Conservation (phyloP, 2,113 vertebrate genomes). For the Lamprologus lemairii region DNA sequence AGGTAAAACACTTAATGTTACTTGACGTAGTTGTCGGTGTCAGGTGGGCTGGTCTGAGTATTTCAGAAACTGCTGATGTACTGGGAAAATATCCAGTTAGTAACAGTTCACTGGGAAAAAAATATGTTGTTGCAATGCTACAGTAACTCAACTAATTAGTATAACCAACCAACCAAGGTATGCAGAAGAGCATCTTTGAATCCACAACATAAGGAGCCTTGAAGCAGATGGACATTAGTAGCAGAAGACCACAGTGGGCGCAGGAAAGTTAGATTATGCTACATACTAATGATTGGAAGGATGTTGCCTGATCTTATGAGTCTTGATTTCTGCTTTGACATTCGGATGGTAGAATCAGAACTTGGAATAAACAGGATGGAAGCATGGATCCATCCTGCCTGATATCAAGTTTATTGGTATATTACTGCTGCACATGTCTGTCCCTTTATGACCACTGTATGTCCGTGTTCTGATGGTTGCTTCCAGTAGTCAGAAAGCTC, state of each 20-base stretch:
- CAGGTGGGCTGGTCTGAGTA: neutral
- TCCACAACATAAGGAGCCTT: neutral
- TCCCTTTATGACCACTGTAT: neutral
- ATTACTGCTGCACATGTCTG: neutral
- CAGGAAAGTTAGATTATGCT: neutral
- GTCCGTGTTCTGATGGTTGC: neutral
- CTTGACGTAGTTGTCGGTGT: neutral
- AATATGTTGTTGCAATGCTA: neutral
- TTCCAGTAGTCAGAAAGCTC: neutral
- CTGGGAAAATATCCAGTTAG: neutral
- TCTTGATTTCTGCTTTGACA: neutral
- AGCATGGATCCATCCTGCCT: neutral
- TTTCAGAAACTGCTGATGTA: neutral
- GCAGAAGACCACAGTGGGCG: neutral
- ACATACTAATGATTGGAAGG: neutral
- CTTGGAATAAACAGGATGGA: neutral
- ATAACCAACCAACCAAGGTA: neutral
- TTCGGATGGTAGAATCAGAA: neutral
- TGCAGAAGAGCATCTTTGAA: neutral
- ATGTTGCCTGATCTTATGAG: neutral
- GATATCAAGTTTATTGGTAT: neutral
- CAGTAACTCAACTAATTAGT: neutral
- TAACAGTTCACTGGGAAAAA: neutral
- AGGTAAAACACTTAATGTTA: neutral
- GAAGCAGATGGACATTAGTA: neutral